Evolutionary conservation across 2,888 invertebrate species (phyloP), one percentile per base, ranked within the genome.

Genomic region (Pinctada fucata): DNA sequence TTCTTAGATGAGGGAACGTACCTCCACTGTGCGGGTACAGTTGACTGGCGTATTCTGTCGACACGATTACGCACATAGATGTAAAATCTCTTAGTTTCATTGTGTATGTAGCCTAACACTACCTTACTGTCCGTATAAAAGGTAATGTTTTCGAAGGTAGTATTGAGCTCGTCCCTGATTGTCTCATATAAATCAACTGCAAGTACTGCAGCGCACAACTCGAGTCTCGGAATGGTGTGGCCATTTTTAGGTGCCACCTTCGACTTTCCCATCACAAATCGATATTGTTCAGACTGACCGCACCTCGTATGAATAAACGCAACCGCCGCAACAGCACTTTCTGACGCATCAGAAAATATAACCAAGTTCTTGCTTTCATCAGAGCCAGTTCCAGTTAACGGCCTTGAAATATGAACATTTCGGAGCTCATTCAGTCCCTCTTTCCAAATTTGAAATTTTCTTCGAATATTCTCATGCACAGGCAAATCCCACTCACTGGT

Each of bases 331-430:
- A 84, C 82, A 6, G 83, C 85, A 51, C 73, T 76, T 74, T 80
- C 83, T 48, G 85, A 84, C 1, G 85, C 85, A 76, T 86, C 86
- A 0, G 78, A 79, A 69, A 82, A 86, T n/a, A 82, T 13, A 31
- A 73, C 78, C 8, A 86, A 8, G 31, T 75, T 75, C 10, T 66
- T 58, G 50, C 58, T 6, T 1, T 45, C 16, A 51, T 45, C 49
- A 47, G 3, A 31, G n/a, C n/a, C n/a, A n/a, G n/a, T n/a, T n/a
- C n/a, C n/a, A n/a, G n/a, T n/a, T n/a, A n/a, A n/a, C n/a, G n/a
- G n/a, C n/a, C n/a, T n/a, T n/a, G n/a, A n/a, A n/a, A n/a, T n/a
- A n/a, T n/a, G n/a, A n/a, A n/a, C n/a, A n/a, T n/a, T n/a, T n/a
- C n/a, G n/a, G n/a, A n/a, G n/a, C n/a, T n/a, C n/a, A n/a, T n/a